Base-by-base conservation (phyloP, 2,113 vertebrate species). In the Periophthalmus modestus region DNA sequence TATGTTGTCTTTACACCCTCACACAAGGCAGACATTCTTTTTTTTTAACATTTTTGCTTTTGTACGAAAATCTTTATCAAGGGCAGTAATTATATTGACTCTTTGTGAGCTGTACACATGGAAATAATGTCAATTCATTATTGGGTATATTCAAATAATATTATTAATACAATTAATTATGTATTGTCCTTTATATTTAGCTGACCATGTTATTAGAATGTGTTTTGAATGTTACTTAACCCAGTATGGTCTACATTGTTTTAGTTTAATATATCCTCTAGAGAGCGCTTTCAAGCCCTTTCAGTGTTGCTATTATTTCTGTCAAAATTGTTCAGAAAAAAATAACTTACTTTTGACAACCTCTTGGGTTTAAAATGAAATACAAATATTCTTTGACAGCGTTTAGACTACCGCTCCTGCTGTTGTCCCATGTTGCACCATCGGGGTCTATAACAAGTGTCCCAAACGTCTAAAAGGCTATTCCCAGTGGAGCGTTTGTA, bases 401-500 rank as follows among this genome's bases (percentile, higher is more conserved):
- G 46, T 72, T 73, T 78, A 24, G 68, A 15, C 55, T 46, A 7
- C 65, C 59, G 34, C 71, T 62, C 52, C 39, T 66, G 75, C 66
- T 67, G 24, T 18, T 69, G 18, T 74, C 66, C 71, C 48, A 46
- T 39, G 66, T 46, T 52, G 58, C 24, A 48, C 62, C 28, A 69
- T 80, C 62, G 24, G 57, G 50, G n/a, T 66, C 63, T 68, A 74
- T 67, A 73, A 78, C 52, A 47, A 77, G 70, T 55, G 18, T 21
- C 68, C 66, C 69, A 61, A 61, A 72, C 54, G 71, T 75, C 67
- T 48, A 71, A 79, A 82, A 55, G 58, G 59, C 54, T 71, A 66
- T 73, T 67, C 75, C 62, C 18, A 21, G 66, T 83, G 74, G 62
- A 72, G 72, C 55, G 24, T 54, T 69, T 86, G 76, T 66, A 43